Conservation (phyloP, 2,888 invertebrate genomes). For the Thumatha senex region DNA sequence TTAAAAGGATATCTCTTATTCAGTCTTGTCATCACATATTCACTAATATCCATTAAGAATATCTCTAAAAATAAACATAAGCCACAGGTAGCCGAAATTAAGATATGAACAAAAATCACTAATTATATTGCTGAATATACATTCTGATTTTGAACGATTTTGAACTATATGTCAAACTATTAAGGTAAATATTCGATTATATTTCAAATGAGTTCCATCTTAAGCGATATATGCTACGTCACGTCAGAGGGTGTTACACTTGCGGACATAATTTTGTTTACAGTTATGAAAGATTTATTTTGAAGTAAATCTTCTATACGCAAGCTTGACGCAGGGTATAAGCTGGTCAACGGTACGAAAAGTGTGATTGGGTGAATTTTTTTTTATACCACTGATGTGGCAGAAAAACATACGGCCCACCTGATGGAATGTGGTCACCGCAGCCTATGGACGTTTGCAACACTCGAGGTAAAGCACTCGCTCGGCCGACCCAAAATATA, state of each 20-base stretch:
- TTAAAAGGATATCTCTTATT: slow-evolving; percentile 4
- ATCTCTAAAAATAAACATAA: slow-evolving; percentile 35
- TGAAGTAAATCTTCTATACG: too few relatives aligned
- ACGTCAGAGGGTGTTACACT: slow-evolving; percentile 28
- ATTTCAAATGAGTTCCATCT: slow-evolving; percentile 11
- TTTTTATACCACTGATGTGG: too few relatives aligned
- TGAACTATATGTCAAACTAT: background rate
- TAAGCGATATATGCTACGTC: slow-evolving; percentile 34
- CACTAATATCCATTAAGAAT: slow-evolving; percentile 40
- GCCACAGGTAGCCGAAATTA: slow-evolving; percentile 54
- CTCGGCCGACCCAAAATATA: too few relatives aligned
- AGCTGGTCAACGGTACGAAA: too few relatives aligned
- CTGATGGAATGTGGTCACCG: too few relatives aligned
- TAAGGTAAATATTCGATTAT: slow-evolving; percentile 4
- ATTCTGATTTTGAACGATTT: slow-evolving; percentile 16
- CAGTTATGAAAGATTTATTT: background rate
- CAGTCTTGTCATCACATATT: slow-evolving; percentile 32
- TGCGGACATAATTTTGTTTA: slow-evolving; percentile 7
- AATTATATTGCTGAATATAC: slow-evolving; percentile 37
- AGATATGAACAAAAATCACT: slow-evolving; percentile 50
- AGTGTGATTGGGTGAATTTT: too few relatives aligned
- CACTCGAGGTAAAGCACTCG: too few relatives aligned
- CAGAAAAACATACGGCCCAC: too few relatives aligned
- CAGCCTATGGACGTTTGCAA: too few relatives aligned
- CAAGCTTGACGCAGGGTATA: too few relatives aligned